Evolutionary conservation across 2,113 vertebrate species (phyloP).

Genomic region (Stegastes partitus): DNA sequence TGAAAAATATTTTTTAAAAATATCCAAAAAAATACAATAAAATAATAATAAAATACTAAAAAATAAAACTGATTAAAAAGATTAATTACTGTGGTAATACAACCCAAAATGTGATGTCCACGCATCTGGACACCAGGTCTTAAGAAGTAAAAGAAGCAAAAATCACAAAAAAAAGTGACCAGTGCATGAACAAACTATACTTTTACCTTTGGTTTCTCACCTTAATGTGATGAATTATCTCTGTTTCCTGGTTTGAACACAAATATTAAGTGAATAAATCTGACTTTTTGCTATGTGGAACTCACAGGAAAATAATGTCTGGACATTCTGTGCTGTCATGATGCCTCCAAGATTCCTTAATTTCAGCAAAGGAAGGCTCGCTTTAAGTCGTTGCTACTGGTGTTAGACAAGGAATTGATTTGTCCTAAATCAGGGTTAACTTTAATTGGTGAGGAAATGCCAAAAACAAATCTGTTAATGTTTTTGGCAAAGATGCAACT

Average conservation of each 20-base stretch:
- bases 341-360: background rate
- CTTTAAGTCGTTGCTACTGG: constrained; percentile 8
- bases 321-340: background rate
- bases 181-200: too few species aligned
- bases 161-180: too few species aligned
- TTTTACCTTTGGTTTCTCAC: too few species aligned
- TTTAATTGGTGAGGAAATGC: constrained; percentile 32
- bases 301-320: background rate
- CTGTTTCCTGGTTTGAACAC: background rate
- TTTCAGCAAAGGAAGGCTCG: constrained; percentile 5
- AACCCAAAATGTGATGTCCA: too few species aligned
- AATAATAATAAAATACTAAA: too few species aligned
- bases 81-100: too few species aligned
- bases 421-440: constrained; percentile 35
- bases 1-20: too few species aligned
- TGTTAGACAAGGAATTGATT: constrained; percentile 45
- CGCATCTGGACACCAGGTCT: too few species aligned
- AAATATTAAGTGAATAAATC: background rate
- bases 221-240: background rate
- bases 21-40: too few species aligned
- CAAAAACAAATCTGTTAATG: constrained; percentile 29
- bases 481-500: constrained; percentile 33
- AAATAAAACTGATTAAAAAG: too few species aligned
- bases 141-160: too few species aligned
- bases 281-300: background rate